A percentile compares a stretch with the other conserved stretches of the same genome.
Evolutionary conservation across 2,113 vertebrate species (phyloP).

Genomic region (Numida meleagris): DNA sequence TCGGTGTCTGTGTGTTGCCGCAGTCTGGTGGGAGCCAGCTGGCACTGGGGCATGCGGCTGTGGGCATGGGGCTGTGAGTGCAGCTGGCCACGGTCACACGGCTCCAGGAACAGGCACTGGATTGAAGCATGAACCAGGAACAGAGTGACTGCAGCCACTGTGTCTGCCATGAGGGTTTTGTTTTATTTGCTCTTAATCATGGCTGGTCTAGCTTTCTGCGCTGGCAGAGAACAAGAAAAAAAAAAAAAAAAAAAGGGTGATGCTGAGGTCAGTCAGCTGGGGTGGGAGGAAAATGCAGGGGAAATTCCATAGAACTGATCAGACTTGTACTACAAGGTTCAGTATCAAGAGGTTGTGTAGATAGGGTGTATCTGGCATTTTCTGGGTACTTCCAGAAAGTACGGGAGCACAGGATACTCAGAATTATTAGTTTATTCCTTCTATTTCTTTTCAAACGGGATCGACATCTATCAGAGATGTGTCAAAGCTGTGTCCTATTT

Average conservation of each 20-base stretch:
- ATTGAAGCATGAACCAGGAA: background rate
- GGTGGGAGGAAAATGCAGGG: background rate
- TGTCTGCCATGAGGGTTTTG: background rate
- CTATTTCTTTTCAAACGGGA: background rate
- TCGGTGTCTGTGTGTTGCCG: accelerated
- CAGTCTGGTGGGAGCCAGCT: background rate
- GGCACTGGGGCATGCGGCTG: background rate
- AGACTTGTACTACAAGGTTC: background rate
- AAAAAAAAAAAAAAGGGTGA: background rate
- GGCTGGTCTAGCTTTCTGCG: background rate
- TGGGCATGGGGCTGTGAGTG: background rate
- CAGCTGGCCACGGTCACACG: background rate
- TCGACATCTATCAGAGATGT: background rate
- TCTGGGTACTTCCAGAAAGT: constrained; percentile 3
- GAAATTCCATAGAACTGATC: constrained; percentile 4
- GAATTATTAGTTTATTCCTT: background rate
- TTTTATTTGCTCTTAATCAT: background rate
- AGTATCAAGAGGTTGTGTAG: background rate
- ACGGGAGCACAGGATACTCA: background rate
- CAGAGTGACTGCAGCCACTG: background rate
- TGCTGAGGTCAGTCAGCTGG: background rate
- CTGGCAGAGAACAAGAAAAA: background rate
- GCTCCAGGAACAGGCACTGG: background rate
- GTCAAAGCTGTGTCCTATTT: background rate
- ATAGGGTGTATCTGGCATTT: constrained; percentile 1